Evolutionary conservation across 2,888 invertebrate species (phyloP).

Genomic region (Seira sanloemensis): DNA sequence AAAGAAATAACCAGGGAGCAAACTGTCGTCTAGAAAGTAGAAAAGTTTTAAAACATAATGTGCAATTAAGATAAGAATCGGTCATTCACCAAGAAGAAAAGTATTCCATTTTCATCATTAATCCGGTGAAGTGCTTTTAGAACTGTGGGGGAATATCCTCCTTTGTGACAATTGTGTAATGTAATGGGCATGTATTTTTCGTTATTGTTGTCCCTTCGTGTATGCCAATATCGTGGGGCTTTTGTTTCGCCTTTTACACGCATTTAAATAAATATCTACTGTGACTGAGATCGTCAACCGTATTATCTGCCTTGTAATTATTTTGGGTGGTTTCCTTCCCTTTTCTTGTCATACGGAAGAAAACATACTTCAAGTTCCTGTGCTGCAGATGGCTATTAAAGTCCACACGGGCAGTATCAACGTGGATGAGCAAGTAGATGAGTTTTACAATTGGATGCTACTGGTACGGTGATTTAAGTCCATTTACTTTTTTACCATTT

Average conservation of each 20-base stretch:
- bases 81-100: slow-evolving; percentile 48
- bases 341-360: not conserved
- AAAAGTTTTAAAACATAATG: slow-evolving; percentile 36
- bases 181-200: slow-evolving; percentile 21
- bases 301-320: slow-evolving; percentile 43
- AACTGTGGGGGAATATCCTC: not conserved
- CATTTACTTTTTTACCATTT: not conserved
- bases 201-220: slow-evolving; percentile 10
- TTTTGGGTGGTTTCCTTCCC: slow-evolving; percentile 59
- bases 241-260: no score
- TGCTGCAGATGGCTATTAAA: slow-evolving; percentile 52
- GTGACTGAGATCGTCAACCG: slow-evolving; percentile 37
- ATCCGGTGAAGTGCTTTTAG: slow-evolving; percentile 24
- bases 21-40: not conserved
- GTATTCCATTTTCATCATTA: slow-evolving; percentile 6
- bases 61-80: slow-evolving; percentile 63
- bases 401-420: slow-evolving; percentile 44
- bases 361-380: not conserved
- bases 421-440: slow-evolving; percentile 54
- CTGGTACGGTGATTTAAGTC: slow-evolving; percentile 35
- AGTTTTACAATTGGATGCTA: slow-evolving; percentile 63
- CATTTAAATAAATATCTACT: no score
- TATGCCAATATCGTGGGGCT: not conserved
- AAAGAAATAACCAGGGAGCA: slow-evolving; percentile 1
- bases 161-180: not conserved